phyloP scores from a whole-genome alignment of 2,797 vertebrate genomes.

The Rhabdomys pumilio region DNA sequence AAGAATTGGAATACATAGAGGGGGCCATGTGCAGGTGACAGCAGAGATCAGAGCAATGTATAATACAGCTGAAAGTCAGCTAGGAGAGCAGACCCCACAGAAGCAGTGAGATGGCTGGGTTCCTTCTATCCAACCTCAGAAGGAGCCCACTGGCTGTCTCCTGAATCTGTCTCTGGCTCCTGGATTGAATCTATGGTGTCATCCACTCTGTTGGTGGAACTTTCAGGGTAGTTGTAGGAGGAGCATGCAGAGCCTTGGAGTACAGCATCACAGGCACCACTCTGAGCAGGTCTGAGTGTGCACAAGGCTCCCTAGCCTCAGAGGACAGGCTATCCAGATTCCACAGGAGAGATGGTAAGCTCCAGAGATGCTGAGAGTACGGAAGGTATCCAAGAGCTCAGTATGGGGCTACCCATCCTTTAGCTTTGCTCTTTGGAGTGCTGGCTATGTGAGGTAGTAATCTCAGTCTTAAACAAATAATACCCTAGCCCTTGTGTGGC shows the following conservation, averaged over 20 bases:
- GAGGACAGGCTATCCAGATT: fast-evolving
- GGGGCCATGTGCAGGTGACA: fast-evolving
- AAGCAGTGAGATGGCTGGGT: fast-evolving
- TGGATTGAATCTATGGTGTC: not conserved
- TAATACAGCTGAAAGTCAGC: fast-evolving
- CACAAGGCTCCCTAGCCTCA: too few relatives aligned
- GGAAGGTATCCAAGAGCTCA: fast-evolving
- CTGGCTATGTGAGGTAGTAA: fast-evolving
- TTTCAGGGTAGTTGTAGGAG: not conserved
- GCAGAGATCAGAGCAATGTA: fast-evolving
- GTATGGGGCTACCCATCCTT: fast-evolving
- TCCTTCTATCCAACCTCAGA: too few relatives aligned
- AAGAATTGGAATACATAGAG: fast-evolving
- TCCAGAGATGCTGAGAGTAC: fast-evolving
- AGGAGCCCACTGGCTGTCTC: fast-evolving
- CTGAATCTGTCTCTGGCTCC: too few relatives aligned
- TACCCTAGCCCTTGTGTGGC: not conserved
- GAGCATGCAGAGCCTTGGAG: not conserved
- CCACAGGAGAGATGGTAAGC: fast-evolving
- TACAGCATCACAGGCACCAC: too few relatives aligned
- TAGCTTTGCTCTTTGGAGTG: not conserved
- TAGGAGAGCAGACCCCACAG: fast-evolving
- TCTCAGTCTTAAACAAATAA: not conserved
- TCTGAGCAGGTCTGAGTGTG: not conserved
- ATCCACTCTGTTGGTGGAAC: too few relatives aligned